Evolutionary conservation across 2,113 vertebrate genomes (phyloP).

Genomic region (Elanoides forficatus): DNA sequence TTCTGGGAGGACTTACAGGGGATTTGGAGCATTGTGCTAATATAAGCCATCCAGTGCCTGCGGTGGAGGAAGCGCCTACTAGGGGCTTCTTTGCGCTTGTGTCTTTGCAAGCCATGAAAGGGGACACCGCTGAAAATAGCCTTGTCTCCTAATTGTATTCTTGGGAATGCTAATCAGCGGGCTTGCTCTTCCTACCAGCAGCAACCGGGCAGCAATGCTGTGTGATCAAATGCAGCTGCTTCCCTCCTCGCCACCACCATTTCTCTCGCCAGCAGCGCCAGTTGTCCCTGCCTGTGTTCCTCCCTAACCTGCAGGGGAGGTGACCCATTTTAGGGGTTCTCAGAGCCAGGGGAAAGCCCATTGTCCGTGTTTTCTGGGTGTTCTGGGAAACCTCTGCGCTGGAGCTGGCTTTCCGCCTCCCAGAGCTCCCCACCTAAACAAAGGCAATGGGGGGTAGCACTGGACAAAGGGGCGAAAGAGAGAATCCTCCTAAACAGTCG

Average conservation of each 20-base stretch:
- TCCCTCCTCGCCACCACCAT: not conserved
- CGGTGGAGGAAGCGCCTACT: constrained; percentile 41
- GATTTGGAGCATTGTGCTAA: constrained; percentile 65
- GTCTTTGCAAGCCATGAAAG: constrained; percentile 33
- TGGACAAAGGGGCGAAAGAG: not conserved
- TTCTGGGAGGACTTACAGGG: constrained; percentile 66
- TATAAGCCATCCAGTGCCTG: constrained; percentile 46
- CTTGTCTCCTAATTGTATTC: constrained; percentile 44
- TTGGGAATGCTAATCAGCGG: constrained; percentile 21
- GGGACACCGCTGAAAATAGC: constrained; percentile 31
- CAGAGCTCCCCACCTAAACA: not conserved
- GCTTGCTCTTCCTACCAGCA: constrained; percentile 27
- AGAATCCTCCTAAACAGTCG: not conserved
- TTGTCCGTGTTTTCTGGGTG: not conserved
- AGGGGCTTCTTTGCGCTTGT: not conserved
- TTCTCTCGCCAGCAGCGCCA: not conserved
- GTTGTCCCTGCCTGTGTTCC: not conserved
- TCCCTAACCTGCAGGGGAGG: not conserved
- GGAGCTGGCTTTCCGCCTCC: not conserved
- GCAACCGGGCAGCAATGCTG: not conserved
- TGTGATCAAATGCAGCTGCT: not conserved
- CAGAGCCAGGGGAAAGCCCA: not conserved
- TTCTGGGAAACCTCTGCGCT: not conserved
- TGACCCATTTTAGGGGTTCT: not conserved
- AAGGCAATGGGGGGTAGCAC: not conserved